Evolutionary conservation across 1,140 invertebrate species (phyloP).

Genomic region (Formica selysi): DNA sequence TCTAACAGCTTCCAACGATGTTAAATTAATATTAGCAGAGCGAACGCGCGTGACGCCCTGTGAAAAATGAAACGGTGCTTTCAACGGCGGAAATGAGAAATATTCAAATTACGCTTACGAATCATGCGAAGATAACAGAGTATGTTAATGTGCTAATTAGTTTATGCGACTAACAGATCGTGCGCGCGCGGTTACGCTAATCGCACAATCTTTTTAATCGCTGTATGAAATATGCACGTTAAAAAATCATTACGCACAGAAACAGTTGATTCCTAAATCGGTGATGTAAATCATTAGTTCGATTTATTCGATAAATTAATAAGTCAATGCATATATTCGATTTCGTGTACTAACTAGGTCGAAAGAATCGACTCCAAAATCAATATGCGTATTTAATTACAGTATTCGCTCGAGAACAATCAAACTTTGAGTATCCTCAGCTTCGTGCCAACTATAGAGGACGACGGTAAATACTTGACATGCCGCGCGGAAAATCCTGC

Average conservation of each 20-base stretch:
- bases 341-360: not conserved
- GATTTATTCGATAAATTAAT: not conserved
- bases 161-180: not conserved
- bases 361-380: not conserved
- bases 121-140: constrained; percentile 32
- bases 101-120: not conserved
- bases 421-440: constrained; percentile 93
- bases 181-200: not conserved
- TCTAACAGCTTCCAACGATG: constrained; percentile 54
- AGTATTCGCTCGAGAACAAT: constrained; percentile 92
- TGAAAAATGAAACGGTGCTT: constrained; percentile 41
- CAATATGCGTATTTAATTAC: constrained; percentile 75
- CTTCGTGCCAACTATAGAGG: constrained; percentile 93
- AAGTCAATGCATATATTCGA: constrained; percentile 5
- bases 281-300: not conserved
- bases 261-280: not conserved
- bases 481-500: constrained; percentile 95
- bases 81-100: constrained; percentile 36
- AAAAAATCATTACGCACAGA: not conserved
- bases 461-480: constrained; percentile 95
- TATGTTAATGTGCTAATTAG: constrained; percentile 14
- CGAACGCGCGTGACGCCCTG: constrained; percentile 41
- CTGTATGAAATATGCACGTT: no score
- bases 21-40: constrained; percentile 61
- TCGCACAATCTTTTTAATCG: no score